phyloP scores from a whole-genome alignment of 1,140 invertebrate genomes.

The Drosophila grimshawi region DNA sequence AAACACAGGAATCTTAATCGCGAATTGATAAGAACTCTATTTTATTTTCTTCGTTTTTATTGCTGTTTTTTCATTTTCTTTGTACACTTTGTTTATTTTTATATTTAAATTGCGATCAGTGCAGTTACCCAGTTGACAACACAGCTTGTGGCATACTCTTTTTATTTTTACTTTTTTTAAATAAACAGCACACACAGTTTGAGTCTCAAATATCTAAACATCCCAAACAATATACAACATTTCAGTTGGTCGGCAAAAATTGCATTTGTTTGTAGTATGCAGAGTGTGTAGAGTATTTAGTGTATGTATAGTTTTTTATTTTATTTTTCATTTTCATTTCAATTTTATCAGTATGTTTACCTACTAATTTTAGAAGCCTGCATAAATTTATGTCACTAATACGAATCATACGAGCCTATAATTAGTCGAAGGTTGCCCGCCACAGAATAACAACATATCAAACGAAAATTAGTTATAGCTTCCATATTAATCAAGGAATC shows the following conservation, averaged over 20 bases:
- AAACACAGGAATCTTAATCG: slow-evolving; percentile 36
- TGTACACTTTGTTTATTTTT: slow-evolving; percentile 25
- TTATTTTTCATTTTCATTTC: background rate
- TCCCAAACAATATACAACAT: too few relatives aligned
- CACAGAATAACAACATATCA: slow-evolving; percentile 1
- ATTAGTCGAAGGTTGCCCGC: background rate
- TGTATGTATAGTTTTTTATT: background rate
- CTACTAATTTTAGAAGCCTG: slow-evolving; percentile 7
- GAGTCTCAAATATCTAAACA: too few relatives aligned
- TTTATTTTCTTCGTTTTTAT: slow-evolving; percentile 13
- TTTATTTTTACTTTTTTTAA: too few relatives aligned
- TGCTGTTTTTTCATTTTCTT: slow-evolving; percentile 19
- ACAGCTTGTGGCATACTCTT: background rate
- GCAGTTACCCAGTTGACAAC: background rate
- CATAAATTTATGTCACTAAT: background rate
- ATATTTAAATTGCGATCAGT: slow-evolving; percentile 30
- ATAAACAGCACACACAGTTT: too few relatives aligned
- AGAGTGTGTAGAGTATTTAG: background rate
- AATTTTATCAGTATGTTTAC: background rate
- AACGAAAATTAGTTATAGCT: too few relatives aligned
- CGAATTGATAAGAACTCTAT: slow-evolving; percentile 40
- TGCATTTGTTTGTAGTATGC: too few relatives aligned
- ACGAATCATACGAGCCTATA: background rate
- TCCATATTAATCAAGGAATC: too few relatives aligned
- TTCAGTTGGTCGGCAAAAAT: too few relatives aligned